Evolutionary conservation across 2,113 vertebrate genomes (phyloP).

Genomic region (Xiphophorus couchianus): DNA sequence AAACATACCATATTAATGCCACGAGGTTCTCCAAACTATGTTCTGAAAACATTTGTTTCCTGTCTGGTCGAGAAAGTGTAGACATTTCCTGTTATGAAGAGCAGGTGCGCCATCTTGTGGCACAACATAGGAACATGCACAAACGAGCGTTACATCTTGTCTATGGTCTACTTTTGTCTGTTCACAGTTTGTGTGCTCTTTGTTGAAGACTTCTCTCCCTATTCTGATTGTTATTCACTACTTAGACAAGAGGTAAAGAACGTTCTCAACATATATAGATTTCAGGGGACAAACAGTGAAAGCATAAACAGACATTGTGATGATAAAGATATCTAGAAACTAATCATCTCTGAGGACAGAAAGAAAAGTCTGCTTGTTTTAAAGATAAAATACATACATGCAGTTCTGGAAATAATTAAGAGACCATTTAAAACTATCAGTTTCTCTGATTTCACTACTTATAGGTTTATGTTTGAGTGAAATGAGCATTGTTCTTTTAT

Average conservation of each 20-base stretch:
- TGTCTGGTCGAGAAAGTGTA: not conserved
- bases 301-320: not conserved
- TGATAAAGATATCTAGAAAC: not conserved
- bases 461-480: no score
- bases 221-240: not conserved
- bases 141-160: not conserved
- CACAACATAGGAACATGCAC: not conserved
- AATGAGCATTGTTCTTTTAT: no score
- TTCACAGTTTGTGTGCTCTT: not conserved
- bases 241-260: not conserved
- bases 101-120: constrained; percentile 58
- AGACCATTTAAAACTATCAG: no score
- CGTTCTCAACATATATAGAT: not conserved
- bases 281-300: not conserved
- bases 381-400: no score
- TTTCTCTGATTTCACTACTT: no score
- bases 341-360: not conserved
- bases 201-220: not conserved
- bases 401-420: no score
- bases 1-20: not conserved
- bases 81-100: not conserved
- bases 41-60: not conserved
- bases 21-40: not conserved
- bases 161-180: not conserved
- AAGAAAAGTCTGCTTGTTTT: not conserved